Percentiles rank a stretch among this genome's conserved stretches.
Evolutionary conservation across 2,113 vertebrate species (phyloP).

Genomic region (Aptenodytes forsteri): DNA sequence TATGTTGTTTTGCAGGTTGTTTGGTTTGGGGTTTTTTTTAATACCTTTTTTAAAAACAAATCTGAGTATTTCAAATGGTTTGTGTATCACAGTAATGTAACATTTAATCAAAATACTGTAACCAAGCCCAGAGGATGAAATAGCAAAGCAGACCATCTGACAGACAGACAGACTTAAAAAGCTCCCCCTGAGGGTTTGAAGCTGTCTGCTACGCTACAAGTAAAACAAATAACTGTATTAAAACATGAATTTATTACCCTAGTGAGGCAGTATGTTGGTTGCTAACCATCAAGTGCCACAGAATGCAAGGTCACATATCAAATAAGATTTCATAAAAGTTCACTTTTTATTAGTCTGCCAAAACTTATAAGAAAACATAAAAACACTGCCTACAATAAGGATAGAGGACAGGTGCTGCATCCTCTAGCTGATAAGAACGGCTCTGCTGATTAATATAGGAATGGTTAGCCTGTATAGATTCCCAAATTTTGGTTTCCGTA

Average conservation of each 20-base stretch:
- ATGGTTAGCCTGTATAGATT: neutral
- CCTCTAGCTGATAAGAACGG: neutral
- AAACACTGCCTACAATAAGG: neutral
- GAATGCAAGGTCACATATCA: neutral
- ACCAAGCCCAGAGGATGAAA: neutral
- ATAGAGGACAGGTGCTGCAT: neutral
- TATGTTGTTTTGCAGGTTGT: neutral
- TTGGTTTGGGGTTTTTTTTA: neutral
- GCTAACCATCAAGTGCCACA: neutral
- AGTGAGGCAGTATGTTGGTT: neutral
- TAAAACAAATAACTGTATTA: conserved; percentile 10
- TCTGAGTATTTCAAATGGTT: neutral
- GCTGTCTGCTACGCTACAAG: neutral
- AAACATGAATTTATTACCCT: neutral
- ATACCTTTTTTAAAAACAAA: neutral
- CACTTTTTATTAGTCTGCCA: neutral
- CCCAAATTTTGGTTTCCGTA: neutral
- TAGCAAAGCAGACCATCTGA: neutral
- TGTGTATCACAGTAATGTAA: neutral
- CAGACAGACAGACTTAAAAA: neutral
- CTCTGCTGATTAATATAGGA: neutral
- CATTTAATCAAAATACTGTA: conserved; percentile 2
- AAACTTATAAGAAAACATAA: neutral
- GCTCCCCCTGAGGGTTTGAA: neutral
- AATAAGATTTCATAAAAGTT: neutral